Evolutionary conservation across 1,140 invertebrate species (phyloP).

Genomic region (Papilio aristodemus): DNA sequence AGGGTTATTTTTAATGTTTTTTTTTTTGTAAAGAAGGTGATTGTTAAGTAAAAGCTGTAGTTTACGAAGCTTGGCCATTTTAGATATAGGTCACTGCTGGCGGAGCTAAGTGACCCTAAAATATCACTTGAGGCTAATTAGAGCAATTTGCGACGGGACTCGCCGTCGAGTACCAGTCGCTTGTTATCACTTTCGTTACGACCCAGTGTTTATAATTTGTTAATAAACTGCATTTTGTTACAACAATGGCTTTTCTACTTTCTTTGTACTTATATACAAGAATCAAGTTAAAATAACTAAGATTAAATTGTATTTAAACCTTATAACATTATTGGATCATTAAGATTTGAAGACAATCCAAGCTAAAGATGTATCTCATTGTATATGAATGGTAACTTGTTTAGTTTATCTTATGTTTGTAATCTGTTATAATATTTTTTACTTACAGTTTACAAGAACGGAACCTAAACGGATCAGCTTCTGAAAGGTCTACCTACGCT

Average conservation of each 20-base stretch:
- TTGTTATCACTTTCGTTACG: slow-evolving; percentile 27
- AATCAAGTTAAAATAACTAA: not conserved
- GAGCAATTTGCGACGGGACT: slow-evolving; percentile 20
- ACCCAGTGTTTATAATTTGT: slow-evolving; percentile 21
- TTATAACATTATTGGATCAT: no score
- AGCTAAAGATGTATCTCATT: no score
- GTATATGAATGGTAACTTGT: no score
- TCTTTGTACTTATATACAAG: not conserved
- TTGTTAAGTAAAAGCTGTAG: not conserved
- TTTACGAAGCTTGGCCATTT: not conserved
- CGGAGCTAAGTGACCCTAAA: slow-evolving; percentile 28
- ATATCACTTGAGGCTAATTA: slow-evolving; percentile 32
- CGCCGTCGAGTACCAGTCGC: slow-evolving; percentile 12
- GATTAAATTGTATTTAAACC: not conserved
- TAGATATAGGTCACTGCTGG: slow-evolving; percentile 21
- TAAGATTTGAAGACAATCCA: no score
- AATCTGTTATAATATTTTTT: no score
- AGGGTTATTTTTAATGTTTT: no score
- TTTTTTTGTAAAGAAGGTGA: not conserved
- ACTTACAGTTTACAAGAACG: no score
- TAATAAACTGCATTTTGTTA: slow-evolving; percentile 13
- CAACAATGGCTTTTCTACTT: not conserved
- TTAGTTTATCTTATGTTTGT: no score
- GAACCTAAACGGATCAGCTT: no score
- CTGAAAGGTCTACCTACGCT: no score